phyloP scores from a whole-genome alignment of 2,797 vertebrate species.

The Delichon dasypus region DNA sequence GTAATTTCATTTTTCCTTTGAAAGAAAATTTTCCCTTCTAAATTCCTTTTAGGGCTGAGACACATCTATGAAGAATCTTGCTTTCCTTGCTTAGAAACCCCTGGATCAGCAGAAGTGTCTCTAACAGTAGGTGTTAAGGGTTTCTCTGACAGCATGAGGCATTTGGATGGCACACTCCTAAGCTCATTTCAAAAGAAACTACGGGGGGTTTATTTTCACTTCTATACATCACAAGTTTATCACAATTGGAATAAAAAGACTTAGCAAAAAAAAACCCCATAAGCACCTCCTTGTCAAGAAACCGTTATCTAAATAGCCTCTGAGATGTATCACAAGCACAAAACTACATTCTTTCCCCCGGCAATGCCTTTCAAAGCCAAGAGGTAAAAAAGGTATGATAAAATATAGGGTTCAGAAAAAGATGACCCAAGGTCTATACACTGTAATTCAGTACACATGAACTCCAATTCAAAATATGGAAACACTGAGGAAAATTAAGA shows the following conservation, averaged over 20 bases:
- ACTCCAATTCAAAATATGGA: not conserved
- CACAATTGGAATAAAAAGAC: slow-evolving; percentile 51
- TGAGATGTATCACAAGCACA: slow-evolving; percentile 1
- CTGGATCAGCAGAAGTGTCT: slow-evolving; percentile 28
- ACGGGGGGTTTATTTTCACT: not conserved
- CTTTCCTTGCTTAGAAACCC: slow-evolving; percentile 36
- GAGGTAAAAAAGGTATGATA: slow-evolving; percentile 16
- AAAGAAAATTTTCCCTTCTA: slow-evolving; percentile 10
- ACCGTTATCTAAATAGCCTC: slow-evolving; percentile 40
- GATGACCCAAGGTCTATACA: not conserved
- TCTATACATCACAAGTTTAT: slow-evolving; percentile 1
- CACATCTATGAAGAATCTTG: slow-evolving; percentile 25
- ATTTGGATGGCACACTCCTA: not conserved
- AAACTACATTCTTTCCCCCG: not conserved
- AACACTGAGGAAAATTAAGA: slow-evolving; percentile 27
- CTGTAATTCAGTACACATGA: not conserved
- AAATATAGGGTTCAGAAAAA: slow-evolving; percentile 21
- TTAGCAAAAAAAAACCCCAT: not conserved
- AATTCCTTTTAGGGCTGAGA: slow-evolving; percentile 13
- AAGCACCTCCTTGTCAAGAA: slow-evolving; percentile 28
- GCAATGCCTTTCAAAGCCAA: slow-evolving; percentile 30
- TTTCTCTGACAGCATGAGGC: slow-evolving; percentile 23
- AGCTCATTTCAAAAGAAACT: slow-evolving; percentile 27
- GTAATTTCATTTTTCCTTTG: not conserved
- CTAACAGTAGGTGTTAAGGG: not conserved